Conservation (phyloP, 2,113 vertebrate genomes). For the Etia nguti region DNA sequence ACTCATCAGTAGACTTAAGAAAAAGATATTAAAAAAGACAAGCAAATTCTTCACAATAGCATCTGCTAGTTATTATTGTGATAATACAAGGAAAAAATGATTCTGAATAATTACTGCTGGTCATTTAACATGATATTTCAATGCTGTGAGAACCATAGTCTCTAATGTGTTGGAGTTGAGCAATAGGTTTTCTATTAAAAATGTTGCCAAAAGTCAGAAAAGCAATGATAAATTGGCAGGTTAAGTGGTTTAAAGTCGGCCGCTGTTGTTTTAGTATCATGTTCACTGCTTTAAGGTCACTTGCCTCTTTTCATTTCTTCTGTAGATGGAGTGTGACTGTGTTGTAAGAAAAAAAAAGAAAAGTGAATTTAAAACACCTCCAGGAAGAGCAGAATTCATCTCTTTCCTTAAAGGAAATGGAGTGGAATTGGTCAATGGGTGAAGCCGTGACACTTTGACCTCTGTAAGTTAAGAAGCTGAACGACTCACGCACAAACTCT, state of each 20-base stretch:
- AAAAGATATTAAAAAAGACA: too few relatives aligned
- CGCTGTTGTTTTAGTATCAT: conserved; percentile 20
- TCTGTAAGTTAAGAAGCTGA: conserved; percentile 19
- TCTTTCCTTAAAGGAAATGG: conserved; percentile 43
- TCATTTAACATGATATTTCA: not conserved
- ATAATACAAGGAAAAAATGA: not conserved
- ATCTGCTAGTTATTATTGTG: not conserved
- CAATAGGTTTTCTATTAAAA: not conserved
- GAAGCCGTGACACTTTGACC: conserved; percentile 46
- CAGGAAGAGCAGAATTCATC: conserved; percentile 26
- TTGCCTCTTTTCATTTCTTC: conserved; percentile 24
- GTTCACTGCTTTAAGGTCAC: conserved; percentile 23
- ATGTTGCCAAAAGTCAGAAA: not conserved
- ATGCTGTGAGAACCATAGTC: not conserved
- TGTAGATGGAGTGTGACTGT: not conserved
- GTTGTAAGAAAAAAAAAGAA: conserved; percentile 9
- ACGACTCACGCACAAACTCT: not conserved
- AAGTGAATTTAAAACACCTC: conserved; percentile 5
- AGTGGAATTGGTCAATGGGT: conserved; percentile 23
- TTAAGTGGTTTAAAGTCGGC: not conserved
- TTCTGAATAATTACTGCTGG: not conserved
- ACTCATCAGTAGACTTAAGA: not conserved
- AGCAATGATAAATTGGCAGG: not conserved
- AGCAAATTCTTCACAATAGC: not conserved
- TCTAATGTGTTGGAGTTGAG: not conserved